Percentiles rank a stretch among this genome's conserved stretches.
Evolutionary conservation across 2,797 vertebrate species (phyloP).

Genomic region (Enteromius treurensis): DNA sequence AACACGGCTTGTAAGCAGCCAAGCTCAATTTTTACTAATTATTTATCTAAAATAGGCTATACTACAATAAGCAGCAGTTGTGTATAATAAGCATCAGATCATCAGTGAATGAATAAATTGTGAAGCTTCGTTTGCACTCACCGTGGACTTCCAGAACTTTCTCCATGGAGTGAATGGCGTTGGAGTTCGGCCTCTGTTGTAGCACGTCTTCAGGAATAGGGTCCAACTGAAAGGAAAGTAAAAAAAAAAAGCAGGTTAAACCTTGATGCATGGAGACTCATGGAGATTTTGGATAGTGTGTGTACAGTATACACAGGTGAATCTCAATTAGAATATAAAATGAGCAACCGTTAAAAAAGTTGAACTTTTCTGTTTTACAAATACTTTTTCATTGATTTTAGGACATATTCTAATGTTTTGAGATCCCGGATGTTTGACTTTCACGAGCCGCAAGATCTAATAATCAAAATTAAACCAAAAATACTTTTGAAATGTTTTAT

Average conservation of each 20-base stretch:
- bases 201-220: constrained; percentile 89
- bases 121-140: constrained; percentile 73
- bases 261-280: not conserved
- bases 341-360: too few species aligned
- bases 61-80: not conserved
- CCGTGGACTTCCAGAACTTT: constrained; percentile 92
- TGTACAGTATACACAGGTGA: too few species aligned
- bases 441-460: too few species aligned
- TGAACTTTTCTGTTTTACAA: too few species aligned
- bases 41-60: constrained; percentile 5
- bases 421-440: too few species aligned
- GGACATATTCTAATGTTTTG: too few species aligned
- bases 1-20: not conserved
- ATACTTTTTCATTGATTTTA: too few species aligned
- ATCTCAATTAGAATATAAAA: too few species aligned
- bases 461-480: too few species aligned
- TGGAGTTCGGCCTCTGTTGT: constrained; percentile 89
- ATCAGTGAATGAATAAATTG: not conserved
- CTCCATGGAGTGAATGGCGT: constrained; percentile 92
- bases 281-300: too few species aligned
- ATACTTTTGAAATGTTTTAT: too few species aligned
- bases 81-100: not conserved
- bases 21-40: not conserved
- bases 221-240: constrained; percentile 81
- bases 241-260: not conserved